Evolutionary conservation across 2,888 invertebrate species (phyloP).

Genomic region (Lordiphosa andalusiaca): DNA sequence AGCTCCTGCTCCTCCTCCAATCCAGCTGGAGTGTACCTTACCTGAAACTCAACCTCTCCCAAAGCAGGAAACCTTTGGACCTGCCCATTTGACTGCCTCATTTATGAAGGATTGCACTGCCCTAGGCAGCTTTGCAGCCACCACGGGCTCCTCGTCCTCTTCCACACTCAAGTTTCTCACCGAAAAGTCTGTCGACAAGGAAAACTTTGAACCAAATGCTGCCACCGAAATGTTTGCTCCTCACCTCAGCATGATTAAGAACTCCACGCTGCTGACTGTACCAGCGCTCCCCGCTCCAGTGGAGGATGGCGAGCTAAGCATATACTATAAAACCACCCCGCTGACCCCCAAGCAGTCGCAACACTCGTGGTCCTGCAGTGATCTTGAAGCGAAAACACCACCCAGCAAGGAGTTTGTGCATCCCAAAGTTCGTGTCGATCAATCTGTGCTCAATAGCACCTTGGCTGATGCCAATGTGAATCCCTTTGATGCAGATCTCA

Average conservation of each 20-base stretch:
- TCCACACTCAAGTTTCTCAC: background rate
- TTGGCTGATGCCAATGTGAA: constrained; percentile 82
- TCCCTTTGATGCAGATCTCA: constrained; percentile 89
- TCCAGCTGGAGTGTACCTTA: too few species aligned
- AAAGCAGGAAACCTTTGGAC: constrained; percentile 18
- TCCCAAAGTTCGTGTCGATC: constrained; percentile 54
- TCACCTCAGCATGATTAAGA: constrained; percentile 76
- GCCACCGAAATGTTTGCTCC: constrained; percentile 76
- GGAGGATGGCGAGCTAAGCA: constrained; percentile 63
- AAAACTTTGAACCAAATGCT: constrained; percentile 71
- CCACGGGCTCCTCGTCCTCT: background rate
- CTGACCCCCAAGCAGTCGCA: constrained; percentile 72
- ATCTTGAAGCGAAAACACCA: constrained; percentile 12
- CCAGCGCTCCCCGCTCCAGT: background rate
- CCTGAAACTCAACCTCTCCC: constrained; percentile 5
- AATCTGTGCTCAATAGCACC: constrained; percentile 50
- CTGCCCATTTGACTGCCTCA: constrained; percentile 49
- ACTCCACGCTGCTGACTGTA: constrained; percentile 70
- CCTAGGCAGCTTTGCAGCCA: constrained; percentile 40
- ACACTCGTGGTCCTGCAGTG: constrained; percentile 67
- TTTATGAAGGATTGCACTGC: constrained; percentile 66
- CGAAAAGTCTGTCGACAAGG: constrained; percentile 2
- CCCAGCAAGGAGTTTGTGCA: constrained; percentile 47
- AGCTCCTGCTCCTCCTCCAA: too few species aligned
- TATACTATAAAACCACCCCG: constrained; percentile 69